phyloP scores from a whole-genome alignment of 2,797 vertebrate genomes.

The Brachymystax lenok region DNA sequence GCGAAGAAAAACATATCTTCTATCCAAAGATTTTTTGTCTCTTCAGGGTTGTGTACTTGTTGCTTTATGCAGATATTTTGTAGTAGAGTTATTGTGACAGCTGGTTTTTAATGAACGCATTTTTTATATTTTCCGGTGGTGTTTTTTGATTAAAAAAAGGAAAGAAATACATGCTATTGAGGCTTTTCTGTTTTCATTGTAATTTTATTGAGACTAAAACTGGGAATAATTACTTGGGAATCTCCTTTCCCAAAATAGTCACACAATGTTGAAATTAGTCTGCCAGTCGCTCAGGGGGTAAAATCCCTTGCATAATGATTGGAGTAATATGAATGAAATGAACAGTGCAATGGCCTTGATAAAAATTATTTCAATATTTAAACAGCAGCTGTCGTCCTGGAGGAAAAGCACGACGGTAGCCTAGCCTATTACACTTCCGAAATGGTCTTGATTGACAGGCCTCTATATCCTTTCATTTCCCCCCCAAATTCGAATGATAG shows the following conservation, averaged over 20 bases:
- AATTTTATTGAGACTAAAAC: not conserved
- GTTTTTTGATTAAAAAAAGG: conserved; percentile 92
- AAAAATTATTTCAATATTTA: not conserved
- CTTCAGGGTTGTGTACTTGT: conserved; percentile 92
- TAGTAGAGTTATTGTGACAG: conserved; percentile 89
- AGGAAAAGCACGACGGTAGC: not conserved
- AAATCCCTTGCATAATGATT: not conserved
- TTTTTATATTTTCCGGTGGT: conserved; percentile 89
- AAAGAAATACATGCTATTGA: conserved; percentile 71
- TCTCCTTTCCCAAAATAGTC: not conserved
- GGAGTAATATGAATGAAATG: not conserved
- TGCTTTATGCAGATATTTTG: conserved; percentile 98
- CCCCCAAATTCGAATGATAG: not conserved
- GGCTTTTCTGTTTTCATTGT: conserved; percentile 7
- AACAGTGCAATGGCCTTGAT: not conserved
- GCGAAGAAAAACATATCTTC: conserved; percentile 81
- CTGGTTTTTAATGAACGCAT: conserved; percentile 91
- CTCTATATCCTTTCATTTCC: not conserved
- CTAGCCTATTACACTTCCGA: not conserved
- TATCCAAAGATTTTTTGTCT: conserved; percentile 97
- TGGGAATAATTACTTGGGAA: not conserved
- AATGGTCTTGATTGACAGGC: not conserved
- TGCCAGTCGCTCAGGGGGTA: not conserved
- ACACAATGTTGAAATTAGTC: not conserved
- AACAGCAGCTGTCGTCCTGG: not conserved